Conservation (phyloP, 2,113 vertebrate genomes). For the Eidolon helvum region DNA sequence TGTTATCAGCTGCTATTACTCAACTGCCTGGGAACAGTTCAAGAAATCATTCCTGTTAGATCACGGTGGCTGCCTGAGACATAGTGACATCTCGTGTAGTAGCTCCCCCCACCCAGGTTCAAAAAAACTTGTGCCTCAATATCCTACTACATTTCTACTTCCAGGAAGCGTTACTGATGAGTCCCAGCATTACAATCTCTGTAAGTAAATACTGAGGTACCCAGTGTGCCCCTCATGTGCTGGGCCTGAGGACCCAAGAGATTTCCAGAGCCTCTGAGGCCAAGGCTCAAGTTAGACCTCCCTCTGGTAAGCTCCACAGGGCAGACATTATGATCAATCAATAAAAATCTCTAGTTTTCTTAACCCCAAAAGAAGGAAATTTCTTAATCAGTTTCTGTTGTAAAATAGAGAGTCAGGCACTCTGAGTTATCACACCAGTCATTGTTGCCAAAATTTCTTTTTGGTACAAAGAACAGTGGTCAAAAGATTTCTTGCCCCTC, state of each 20-base stretch:
- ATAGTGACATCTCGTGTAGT: accelerated
- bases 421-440: not conserved
- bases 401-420: not conserved
- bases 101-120: accelerated
- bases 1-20: not conserved
- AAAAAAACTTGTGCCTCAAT: not conserved
- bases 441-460: not conserved
- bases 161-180: not conserved
- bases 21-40: not conserved
- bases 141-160: not conserved
- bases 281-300: not conserved
- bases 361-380: not conserved
- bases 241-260: not conserved
- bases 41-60: not conserved
- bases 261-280: not conserved
- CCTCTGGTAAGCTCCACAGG: not conserved
- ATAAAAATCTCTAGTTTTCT: not conserved
- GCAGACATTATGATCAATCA: not conserved
- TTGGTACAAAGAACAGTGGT: not conserved
- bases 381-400: not conserved
- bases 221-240: accelerated
- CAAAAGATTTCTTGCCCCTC: not conserved
- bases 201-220: not conserved
- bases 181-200: not conserved
- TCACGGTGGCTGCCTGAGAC: accelerated